These are phyloP conservation scores for Argya squamiceps DNA, from an alignment of 2,797 vertebrate genomes.

Conservation along the genomic window DNA sequence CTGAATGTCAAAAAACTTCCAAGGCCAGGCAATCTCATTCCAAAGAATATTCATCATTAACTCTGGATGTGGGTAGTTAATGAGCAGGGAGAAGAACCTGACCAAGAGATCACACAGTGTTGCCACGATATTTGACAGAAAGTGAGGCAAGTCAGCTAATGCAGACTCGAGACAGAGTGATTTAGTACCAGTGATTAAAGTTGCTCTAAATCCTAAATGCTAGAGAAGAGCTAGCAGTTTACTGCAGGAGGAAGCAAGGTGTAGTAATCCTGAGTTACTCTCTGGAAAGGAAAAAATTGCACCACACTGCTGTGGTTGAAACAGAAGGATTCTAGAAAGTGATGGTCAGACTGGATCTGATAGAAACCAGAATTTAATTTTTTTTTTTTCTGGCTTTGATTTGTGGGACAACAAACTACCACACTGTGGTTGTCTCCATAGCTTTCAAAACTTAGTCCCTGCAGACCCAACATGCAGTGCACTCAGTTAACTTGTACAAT, in stretches of 20 bases:
- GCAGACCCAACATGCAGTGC: neutral
- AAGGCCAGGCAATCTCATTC: neutral
- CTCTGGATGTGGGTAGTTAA: neutral
- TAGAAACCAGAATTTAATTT: neutral
- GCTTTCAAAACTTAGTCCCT: neutral
- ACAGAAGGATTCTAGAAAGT: neutral
- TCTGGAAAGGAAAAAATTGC: neutral
- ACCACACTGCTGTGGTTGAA: neutral
- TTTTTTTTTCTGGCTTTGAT: neutral
- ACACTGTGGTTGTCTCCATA: neutral
- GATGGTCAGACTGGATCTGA: neutral
- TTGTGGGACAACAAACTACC: neutral
- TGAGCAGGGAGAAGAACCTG: neutral
- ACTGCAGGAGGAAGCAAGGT: neutral
- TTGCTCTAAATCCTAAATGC: neutral
- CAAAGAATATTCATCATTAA: neutral
- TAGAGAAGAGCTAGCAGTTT: neutral
- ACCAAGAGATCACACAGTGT: neutral
- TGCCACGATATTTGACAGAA: neutral
- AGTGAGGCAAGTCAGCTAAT: neutral
- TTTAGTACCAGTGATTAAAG: neutral
- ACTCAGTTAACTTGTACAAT: neutral
- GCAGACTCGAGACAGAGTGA: neutral
- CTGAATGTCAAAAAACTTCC: neutral
- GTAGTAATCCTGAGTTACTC: neutral